A percentile compares a stretch with the other conserved stretches of the same genome.
These are phyloP conservation scores for Drosophila acutilabella DNA, from an alignment of 2,888 invertebrate species.

Conservation along the genomic window DNA sequence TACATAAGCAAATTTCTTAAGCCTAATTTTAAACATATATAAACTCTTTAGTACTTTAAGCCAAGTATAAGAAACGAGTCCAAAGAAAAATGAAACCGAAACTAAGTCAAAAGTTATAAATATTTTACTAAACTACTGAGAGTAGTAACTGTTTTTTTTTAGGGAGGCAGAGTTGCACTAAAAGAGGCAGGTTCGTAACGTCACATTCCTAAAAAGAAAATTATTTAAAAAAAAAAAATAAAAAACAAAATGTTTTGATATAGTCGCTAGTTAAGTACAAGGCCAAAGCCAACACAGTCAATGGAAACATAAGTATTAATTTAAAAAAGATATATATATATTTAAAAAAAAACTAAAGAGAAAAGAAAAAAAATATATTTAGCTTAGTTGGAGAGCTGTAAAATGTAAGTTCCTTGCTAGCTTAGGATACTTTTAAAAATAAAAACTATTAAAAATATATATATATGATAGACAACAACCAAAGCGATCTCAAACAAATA, in stretches of 20 bases:
- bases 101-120: constrained; percentile 64
- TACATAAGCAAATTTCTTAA: constrained; percentile 42
- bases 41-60: constrained; percentile 46
- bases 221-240: constrained; percentile 5
- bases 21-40: constrained; percentile 10
- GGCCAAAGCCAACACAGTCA: constrained; percentile 45
- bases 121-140: constrained; percentile 68
- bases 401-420: constrained; percentile 67
- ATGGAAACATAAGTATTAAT: constrained; percentile 24
- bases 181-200: constrained; percentile 57
- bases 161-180: constrained; percentile 20
- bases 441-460: constrained; percentile 13
- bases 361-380: constrained; percentile 28
- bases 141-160: constrained; percentile 56
- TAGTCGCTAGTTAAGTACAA: constrained; percentile 49
- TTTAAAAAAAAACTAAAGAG: constrained; percentile 17
- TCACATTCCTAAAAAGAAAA: constrained; percentile 67
- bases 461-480: constrained; percentile 47
- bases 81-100: constrained; percentile 60
- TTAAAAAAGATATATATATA: constrained; percentile 7
- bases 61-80: constrained; percentile 31
- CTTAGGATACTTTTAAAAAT: constrained; percentile 36
- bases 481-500: constrained; percentile 70
- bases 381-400: constrained; percentile 66
- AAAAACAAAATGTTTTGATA: constrained; percentile 35